Evolutionary conservation across 1,140 invertebrate species (phyloP), one percentile per base, ranked within the genome.

Genomic region (Muscidifurax raptorellus): DNA sequence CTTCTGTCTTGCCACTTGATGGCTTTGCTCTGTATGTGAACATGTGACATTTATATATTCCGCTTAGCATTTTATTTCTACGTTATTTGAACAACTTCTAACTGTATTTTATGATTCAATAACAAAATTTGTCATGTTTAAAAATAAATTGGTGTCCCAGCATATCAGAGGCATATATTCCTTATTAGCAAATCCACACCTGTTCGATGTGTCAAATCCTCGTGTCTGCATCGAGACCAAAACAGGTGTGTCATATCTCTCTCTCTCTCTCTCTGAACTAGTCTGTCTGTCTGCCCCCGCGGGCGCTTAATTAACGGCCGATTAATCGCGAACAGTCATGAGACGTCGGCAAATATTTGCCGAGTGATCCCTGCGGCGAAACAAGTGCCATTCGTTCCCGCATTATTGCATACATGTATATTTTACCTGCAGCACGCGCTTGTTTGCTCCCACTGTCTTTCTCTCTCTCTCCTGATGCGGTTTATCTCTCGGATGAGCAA

Each of bases 311-410:
- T 88, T 85, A 88, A 87, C 85, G 86, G 85, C 80, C 84, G 85
- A 87, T 87, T 88, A 88, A 87, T 81, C 85, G 77, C 67, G 74
- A 30, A 28, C 30, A 82, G 81, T 87, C 87, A 85, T 78, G 78
- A 84, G 74, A 81, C 76, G 77, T 64, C 74, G 72, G 84, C 83
- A 88, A 89, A 89, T 88, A 88, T 89, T 89, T 88, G 86, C 78
- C 82, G 52, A 86, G 84, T 87, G 85, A 87, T 86, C 88, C 83
- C 81, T 76, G 76, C 66, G 15, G 28, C 13, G 66, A 69, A 59
- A 59, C 22, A 59, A 59, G 18, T 59, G 18, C 52, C 52, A 4
- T 6, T 59, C 52, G 52, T 59, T 59, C 52, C 15, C 52, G 22
- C 52, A 59, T 59, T 59, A 18, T 22, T 18, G 18, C 18, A 59